Evolutionary conservation across 2,797 vertebrate species (phyloP), one percentile per base, ranked within the genome.

Genomic region (Hydrolagus colliei): DNA sequence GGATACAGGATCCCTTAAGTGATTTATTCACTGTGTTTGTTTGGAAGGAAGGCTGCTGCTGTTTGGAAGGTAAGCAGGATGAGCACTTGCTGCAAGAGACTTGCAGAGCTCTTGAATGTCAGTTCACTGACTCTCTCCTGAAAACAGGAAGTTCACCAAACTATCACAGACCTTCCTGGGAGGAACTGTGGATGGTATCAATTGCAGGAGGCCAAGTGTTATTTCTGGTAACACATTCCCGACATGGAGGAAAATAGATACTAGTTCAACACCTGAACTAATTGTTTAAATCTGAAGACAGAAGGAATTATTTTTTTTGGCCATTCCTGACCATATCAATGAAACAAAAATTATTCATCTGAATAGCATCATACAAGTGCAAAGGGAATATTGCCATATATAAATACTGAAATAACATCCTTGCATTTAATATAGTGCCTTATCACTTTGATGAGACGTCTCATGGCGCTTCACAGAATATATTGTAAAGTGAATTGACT

Each of bases 21-120:
- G 79, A 35, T 82, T 82, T 68, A 80, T 18, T 80, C 2, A 32
- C 62, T 32, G 62, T 13, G 22, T 65, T 80, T 68, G 79, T 82
- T 82, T 41, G 41, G 27, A 68, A 68, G 65, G 62, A 82, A 68
- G 61, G 75, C 75, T 68, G 32, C 11, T 41, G 32, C 68, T 20
- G 41, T 52, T 52, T 52, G 41, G 13, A 32, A 68, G 65, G 63
- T 82, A 82, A 9, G 27, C 63, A 68, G 32, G 79, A 68, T 68
- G 63, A 82, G 41, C 27, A 10, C 68, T 82, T 82, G 27, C 8
- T 3, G 68, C 7, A 7, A 20, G 65, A 82, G 32, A 13, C 68
- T 41, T 67, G 22, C 62, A 80, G 27, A 35, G 6, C 22, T 41
- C 62, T 67, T 80, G 35, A 80, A 80, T 68, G 67, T 35, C 63